Base-by-base conservation (phyloP, 2,797 vertebrate genomes). In the Gobionotothen gibberifrons region DNA sequence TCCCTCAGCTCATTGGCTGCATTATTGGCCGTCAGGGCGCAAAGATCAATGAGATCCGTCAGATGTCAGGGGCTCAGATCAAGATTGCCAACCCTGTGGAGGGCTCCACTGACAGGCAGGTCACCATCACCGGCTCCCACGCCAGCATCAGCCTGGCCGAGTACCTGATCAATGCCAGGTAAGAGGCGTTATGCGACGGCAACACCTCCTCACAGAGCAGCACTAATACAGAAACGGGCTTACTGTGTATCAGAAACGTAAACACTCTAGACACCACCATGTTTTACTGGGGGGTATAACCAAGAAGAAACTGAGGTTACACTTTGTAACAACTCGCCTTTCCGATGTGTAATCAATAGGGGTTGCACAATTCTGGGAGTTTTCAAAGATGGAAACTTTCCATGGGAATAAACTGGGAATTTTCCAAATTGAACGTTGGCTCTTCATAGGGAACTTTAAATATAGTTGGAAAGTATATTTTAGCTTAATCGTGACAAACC, bases 11-110 rank as follows among this genome's bases (percentile, higher is more conserved):
- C 92, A 98, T 98, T 91, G 97, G 97, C 90, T 98, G 97, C 93
- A 98, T 98, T 94, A 98, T 98, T 54, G 97, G 97, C 89, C 96
- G 96, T 79, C 97, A 98, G 84, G 97, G 97, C 69, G 95, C 97
- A 86, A 98, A 98, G 94, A 98, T 98, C 93, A 98, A 97, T 72
- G 97, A 98, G 95, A 98, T 98, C 87, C 96, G 96, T 90, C 97
- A 98, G 95, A 98, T 98, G 97, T 98, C 97, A 53, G 97, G 97
- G 86, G 97, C 97, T 87, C 97, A 98, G 95, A 98, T 98, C 93
- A 98, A 98, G 93, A 98, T 97, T 87, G 96, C 97, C 91, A 98
- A 97, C 85, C 96, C 97, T 13, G 96, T 97, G 90, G 97, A 98
- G 88, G 97, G 97, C 53, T 97, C 97, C 14, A 96, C 96, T 87